These are phyloP conservation scores for Brenthis ino DNA, from an alignment of 2,888 invertebrate genomes.

Conservation along the genomic window DNA sequence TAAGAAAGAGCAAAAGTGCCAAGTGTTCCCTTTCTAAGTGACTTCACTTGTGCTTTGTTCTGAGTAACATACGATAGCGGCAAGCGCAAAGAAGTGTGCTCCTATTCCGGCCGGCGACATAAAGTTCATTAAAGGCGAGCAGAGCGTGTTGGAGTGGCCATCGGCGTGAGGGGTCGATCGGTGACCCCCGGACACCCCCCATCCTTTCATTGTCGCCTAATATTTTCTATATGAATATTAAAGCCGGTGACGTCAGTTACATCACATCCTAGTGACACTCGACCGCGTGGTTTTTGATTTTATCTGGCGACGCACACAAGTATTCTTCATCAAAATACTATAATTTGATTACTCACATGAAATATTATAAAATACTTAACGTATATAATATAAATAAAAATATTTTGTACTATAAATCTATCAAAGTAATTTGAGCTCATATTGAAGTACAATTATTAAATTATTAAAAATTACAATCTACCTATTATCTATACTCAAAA, in stretches of 20 bases:
- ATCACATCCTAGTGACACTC: slow-evolving; percentile 43
- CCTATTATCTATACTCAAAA: too few species aligned
- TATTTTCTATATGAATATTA: slow-evolving; percentile 72
- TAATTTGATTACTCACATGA: too few species aligned
- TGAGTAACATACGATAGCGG: slow-evolving; percentile 71
- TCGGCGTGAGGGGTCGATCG: slow-evolving; percentile 62
- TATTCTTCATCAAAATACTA: too few species aligned
- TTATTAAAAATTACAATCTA: too few species aligned
- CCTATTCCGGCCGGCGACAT: slow-evolving; percentile 76
- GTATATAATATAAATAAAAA: too few species aligned
- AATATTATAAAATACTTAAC: too few species aligned
- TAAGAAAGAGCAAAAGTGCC: slow-evolving; percentile 63
- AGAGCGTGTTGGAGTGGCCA: slow-evolving; percentile 77
- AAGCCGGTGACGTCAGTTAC: slow-evolving; percentile 50
- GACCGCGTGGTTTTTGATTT: slow-evolving; percentile 20
- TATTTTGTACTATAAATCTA: too few species aligned
- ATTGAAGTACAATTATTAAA: too few species aligned
- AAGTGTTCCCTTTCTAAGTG: slow-evolving; percentile 64
- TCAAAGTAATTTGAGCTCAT: too few species aligned
- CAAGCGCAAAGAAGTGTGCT: slow-evolving; percentile 77
- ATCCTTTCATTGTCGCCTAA: slow-evolving; percentile 52
- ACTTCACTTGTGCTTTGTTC: slow-evolving; percentile 75
- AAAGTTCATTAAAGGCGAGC: slow-evolving; percentile 80
- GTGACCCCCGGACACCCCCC: slow-evolving; percentile 46
- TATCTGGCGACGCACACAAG: too few species aligned